These are phyloP conservation scores for Macroramphosus scolopax DNA, from an alignment of 2,797 vertebrate species.

Conservation along the genomic window DNA sequence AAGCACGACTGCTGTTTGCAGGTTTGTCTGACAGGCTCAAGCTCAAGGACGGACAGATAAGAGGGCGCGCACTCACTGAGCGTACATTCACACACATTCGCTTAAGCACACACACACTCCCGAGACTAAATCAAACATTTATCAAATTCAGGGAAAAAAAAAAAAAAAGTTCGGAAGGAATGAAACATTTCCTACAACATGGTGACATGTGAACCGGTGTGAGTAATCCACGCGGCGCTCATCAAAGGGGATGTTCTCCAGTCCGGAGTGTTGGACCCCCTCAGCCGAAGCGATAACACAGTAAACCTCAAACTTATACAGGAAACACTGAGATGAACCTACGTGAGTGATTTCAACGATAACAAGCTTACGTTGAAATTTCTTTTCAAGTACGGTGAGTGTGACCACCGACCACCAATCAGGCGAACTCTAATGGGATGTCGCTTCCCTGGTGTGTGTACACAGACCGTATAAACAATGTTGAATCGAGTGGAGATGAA, in stretches of 20 bases:
- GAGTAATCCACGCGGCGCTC: constrained; percentile 14
- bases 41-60: constrained; percentile 72
- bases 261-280: constrained; percentile 6
- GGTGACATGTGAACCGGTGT: constrained; percentile 2
- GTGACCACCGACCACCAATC: constrained; percentile 16
- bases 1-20: constrained; percentile 37
- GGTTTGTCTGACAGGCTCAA: constrained; percentile 46
- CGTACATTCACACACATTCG: constrained; percentile 17
- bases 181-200: constrained; percentile 23
- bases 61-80: constrained; percentile 27
- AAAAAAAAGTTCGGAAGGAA: constrained; percentile 35
- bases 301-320: neutral
- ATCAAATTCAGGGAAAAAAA: constrained; percentile 59
- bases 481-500: constrained; percentile 42
- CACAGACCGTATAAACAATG: constrained; percentile 44
- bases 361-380: constrained; percentile 19
- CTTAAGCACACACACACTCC: constrained; percentile 16
- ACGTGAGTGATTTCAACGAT: constrained; percentile 14
- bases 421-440: constrained; percentile 38
- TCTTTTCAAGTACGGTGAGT: constrained; percentile 23
- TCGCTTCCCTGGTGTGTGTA: constrained; percentile 38
- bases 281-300: neutral
- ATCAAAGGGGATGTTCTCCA: constrained; percentile 8
- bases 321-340: neutral
- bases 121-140: constrained; percentile 69